Evolutionary conservation across 2,797 vertebrate species (phyloP).

Genomic region (Channallabes apus): DNA sequence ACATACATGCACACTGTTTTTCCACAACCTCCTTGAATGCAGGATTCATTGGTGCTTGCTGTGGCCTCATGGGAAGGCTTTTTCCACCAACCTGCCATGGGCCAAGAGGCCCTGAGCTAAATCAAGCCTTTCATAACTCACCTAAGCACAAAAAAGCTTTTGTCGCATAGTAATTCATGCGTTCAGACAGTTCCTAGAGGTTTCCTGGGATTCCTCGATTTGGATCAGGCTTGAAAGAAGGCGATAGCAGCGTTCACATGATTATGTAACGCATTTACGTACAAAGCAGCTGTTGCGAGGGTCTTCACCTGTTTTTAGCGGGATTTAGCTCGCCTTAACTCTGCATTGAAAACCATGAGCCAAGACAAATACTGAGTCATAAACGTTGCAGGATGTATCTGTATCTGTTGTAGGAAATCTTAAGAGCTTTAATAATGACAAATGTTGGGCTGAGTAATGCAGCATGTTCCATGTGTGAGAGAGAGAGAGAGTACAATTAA

Average conservation of each 20-base stretch:
- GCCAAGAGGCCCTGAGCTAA: conserved; percentile 63
- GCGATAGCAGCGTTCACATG: conserved; percentile 52
- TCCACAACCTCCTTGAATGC: conserved; percentile 70
- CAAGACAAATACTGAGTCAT: conserved; percentile 43
- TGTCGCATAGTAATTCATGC: conserved; percentile 62
- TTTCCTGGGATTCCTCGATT: conserved; percentile 52
- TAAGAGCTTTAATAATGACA: conserved; percentile 9
- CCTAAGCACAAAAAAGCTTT: conserved; percentile 71
- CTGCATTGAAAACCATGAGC: conserved; percentile 35
- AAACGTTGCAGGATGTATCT: background rate
- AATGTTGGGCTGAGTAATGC: background rate
- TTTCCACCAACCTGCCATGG: conserved; percentile 67
- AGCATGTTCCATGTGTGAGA: background rate
- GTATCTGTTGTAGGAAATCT: background rate
- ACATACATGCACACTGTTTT: conserved; percentile 54
- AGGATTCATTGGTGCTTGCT: conserved; percentile 69
- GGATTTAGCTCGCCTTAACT: conserved; percentile 2
- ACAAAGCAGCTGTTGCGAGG: background rate
- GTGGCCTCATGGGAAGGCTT: conserved; percentile 62
- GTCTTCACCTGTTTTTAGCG: conserved; percentile 15
- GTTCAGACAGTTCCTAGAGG: conserved; percentile 55
- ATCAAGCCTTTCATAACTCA: conserved; percentile 72
- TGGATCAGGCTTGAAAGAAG: conserved; percentile 46
- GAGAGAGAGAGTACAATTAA: too few relatives aligned
- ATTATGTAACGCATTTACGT: conserved; percentile 64